Evolutionary conservation across 2,888 invertebrate species (phyloP), one percentile per base, ranked within the genome.

Genomic region (Busseola fusca): DNA sequence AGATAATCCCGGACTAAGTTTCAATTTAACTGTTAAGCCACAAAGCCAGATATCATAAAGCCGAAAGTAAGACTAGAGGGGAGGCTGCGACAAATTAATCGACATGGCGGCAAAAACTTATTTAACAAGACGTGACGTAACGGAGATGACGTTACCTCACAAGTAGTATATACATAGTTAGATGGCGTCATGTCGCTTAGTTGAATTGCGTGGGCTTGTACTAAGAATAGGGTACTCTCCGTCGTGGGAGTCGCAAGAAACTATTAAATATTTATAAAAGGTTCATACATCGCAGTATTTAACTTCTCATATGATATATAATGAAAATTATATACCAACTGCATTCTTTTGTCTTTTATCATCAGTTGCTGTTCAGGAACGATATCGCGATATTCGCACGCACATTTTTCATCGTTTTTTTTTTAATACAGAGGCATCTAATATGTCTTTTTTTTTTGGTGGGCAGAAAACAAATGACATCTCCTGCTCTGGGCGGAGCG

Each of bases 201-300:
- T 69, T 62, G 30, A 62, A n/a, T 21, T 16, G 50, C 14, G 57
- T 76, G 40, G 57, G 71, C 25, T 50, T 52, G 3, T 21, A 27
- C 45, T 48, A 40, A 45, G 30, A 69, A 69, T 42, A 52, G n/a
- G 1, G 3, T 50, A n/a, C 25, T 37, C 37, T 56, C 34, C 12
- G 9, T 50, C 30, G 50, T 65, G 45, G 58, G 52, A 37, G 59
- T 34, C 4, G 16, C 5, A 40, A 30, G 21, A 7, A 12, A 42
- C 42, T 42, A 21, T 45, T 62, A 16, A 16, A 71, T 52, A 42
- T 58, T 72, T 52, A 34, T 42, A 16, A 9, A 45, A 14, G 14
- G 27, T 37, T 10, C 16, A 27, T 9, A 66, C 18, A 45, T 14
- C 1, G 12, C 27, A 30, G 12, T 10, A 18, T 34, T 7, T 64